Evolutionary conservation across 2,797 vertebrate species (phyloP).

Genomic region (Etheostoma perlongum): DNA sequence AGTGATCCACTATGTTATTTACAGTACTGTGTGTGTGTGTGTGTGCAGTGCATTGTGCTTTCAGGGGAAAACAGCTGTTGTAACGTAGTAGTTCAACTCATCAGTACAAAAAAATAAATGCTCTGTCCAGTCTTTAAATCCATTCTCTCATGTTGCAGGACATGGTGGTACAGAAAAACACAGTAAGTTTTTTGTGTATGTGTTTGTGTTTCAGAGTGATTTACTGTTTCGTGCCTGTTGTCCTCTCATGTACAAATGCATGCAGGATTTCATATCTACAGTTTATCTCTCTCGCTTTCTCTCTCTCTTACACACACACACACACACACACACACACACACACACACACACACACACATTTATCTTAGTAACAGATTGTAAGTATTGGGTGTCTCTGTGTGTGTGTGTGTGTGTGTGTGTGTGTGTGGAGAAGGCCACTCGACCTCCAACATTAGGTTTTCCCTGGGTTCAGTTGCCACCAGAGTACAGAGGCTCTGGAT

Average conservation of each 20-base stretch:
- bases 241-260: conserved; percentile 16
- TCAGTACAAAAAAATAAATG: neutral
- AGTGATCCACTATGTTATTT: conserved; percentile 60
- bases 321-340: neutral
- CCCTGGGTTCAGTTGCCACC: conserved; percentile 88
- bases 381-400: conserved; percentile 30
- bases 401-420: conserved; percentile 65
- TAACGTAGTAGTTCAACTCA: neutral
- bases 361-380: conserved; percentile 19
- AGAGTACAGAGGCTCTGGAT: conserved; percentile 87
- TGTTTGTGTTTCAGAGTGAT: conserved; percentile 45
- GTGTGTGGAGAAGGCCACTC: conserved; percentile 83
- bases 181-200: conserved; percentile 89
- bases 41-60: conserved; percentile 20
- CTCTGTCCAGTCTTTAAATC: conserved; percentile 16
- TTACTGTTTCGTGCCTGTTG: conserved; percentile 6
- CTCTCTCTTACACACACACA: conserved; percentile 9
- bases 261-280: conserved; percentile 24
- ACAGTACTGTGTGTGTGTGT: conserved; percentile 19
- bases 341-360: neutral
- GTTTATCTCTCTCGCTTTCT: neutral
- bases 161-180: conserved; percentile 96
- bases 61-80: conserved; percentile 36
- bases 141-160: conserved; percentile 81
- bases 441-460: conserved; percentile 81